These are phyloP conservation scores for Axea sp. DNA, from an alignment of 2,888 invertebrate species.

Conservation along the genomic window DNA sequence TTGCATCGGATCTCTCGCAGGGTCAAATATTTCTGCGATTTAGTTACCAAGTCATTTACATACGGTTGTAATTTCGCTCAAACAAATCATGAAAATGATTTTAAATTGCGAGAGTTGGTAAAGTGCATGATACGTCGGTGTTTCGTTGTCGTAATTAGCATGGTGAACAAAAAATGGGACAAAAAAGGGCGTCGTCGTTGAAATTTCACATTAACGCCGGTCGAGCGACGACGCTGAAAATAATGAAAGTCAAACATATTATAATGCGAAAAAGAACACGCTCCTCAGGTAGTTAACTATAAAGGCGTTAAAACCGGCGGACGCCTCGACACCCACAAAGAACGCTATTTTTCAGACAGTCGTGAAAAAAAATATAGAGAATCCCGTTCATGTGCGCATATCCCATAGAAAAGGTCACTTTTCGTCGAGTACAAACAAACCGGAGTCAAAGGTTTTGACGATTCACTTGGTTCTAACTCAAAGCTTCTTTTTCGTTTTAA, in stretches of 20 bases:
- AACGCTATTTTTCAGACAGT: slow-evolving; percentile 24
- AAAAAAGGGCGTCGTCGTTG: background rate
- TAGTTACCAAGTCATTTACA: slow-evolving; percentile 20
- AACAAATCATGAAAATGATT: slow-evolving; percentile 31
- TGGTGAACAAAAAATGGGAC: background rate
- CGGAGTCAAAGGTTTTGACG: slow-evolving; percentile 14
- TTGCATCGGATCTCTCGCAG: slow-evolving; percentile 16
- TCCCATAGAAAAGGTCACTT: slow-evolving; percentile 28
- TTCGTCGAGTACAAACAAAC: slow-evolving; percentile 13
- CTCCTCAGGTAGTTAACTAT: slow-evolving; percentile 33
- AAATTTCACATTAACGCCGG: slow-evolving; percentile 6
- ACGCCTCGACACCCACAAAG: slow-evolving; percentile 32
- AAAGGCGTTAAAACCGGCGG: slow-evolving; percentile 33
- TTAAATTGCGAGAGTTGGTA: slow-evolving; percentile 1
- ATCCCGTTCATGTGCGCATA: slow-evolving; percentile 15
- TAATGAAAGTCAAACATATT: slow-evolving; percentile 51
- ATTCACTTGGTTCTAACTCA: background rate
- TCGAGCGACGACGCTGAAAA: slow-evolving; percentile 14
- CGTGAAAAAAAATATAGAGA: slow-evolving; percentile 27
- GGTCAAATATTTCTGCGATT: slow-evolving; percentile 23
- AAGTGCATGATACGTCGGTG: background rate
- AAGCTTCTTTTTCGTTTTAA: background rate
- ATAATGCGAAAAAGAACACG: slow-evolving; percentile 31
- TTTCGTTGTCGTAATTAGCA: slow-evolving; percentile 8
- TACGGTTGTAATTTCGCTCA: slow-evolving; percentile 12